Percentiles rank a stretch among this genome's conserved stretches.
Evolutionary conservation across 2,113 vertebrate species (phyloP).

Genomic region (Erpornis zantholeuca): DNA sequence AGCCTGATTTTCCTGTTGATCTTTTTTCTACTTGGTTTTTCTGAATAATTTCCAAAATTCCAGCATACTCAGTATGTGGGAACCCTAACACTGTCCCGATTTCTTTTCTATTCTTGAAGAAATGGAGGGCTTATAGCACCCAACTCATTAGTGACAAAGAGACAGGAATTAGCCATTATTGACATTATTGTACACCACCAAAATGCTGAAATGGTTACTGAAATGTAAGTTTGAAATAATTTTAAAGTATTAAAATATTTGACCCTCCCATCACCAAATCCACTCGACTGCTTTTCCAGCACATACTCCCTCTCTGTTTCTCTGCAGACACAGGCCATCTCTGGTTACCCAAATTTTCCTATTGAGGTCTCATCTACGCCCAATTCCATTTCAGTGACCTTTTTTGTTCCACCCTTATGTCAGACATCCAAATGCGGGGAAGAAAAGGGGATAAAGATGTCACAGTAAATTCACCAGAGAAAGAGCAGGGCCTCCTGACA

Average conservation of each 20-base stretch:
- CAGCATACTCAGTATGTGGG: neutral
- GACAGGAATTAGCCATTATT: neutral
- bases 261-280: rapidly evolving
- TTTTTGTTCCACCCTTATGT: neutral
- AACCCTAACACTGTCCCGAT: neutral
- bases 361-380: neutral
- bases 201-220: neutral
- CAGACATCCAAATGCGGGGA: neutral
- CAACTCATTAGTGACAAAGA: neutral
- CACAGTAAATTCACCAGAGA: neutral
- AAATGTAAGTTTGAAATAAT: neutral
- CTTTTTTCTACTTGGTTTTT: neutral
- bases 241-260: neutral
- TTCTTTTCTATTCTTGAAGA: neutral
- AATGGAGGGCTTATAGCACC: neutral
- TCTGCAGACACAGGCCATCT: neutral
- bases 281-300: neutral
- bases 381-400: neutral
- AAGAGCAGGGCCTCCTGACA: neutral
- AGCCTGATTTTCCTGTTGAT: neutral
- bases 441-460: neutral
- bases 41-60: neutral
- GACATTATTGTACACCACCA: neutral
- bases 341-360: neutral
- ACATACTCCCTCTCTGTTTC: neutral